Evolutionary conservation across 2,888 invertebrate genomes (phyloP), one percentile per base, ranked within the genome.

Genomic region (Mythimna pallens): DNA sequence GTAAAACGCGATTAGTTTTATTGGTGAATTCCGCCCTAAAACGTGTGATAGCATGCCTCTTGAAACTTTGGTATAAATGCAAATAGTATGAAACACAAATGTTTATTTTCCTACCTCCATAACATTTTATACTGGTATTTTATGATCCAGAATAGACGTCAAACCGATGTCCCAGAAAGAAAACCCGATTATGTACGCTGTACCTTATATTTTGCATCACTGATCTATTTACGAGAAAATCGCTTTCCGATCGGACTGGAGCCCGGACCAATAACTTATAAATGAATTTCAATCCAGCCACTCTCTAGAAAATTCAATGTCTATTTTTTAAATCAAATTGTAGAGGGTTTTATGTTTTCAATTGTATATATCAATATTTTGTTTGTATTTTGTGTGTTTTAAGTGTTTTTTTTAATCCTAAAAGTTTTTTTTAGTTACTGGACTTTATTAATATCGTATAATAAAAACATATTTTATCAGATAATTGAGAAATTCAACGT

Each of bases 141-240:
- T 50, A 50, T 71, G n/a, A 22, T 25, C 47, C 9, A 50, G 34
- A 70, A 17, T 36, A 50, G n/a, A 20, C 25, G 3, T n/a, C 34
- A 36, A 63, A 43, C 8, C 22, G 43, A 72, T 43, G 64, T 25
- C 14, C 66, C 43, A 61, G 59, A 22, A 36, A 61, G 64, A 36
- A 71, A 71, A 71, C 43, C n/a, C 34, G 64, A 65, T 67, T 76
- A 65, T n/a, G 54, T 64, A 54, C 54, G 57, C 66, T 67, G 1
- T 47, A 65, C 54, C 73, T 54, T 61, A 36, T 72, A 78, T 73
- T 78, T 78, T 59, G 63, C 63, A 72, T 64, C 17, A 12, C n/a
- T 57, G 34, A 76, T 61, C 43, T 59, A 25, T 57, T 78, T 78
- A 67, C 50, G 54, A 20, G 43, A 10, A 69, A 76, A 65, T 36